phyloP scores from a whole-genome alignment of 1,140 invertebrate genomes.

The Caenorhabditis latens region DNA sequence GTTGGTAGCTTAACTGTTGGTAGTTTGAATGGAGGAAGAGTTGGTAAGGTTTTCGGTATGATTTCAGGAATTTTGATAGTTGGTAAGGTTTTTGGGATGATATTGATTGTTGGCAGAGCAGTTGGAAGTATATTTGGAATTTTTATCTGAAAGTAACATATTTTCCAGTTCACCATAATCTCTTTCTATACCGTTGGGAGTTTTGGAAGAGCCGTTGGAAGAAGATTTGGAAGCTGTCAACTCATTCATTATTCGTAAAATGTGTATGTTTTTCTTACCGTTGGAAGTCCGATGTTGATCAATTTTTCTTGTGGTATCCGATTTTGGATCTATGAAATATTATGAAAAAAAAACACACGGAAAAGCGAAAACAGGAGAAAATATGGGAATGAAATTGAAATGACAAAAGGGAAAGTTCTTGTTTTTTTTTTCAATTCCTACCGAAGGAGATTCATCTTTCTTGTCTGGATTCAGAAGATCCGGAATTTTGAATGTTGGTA shows the following conservation, averaged over 20 bases:
- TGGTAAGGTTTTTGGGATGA: too few species aligned
- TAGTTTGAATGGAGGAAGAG: background rate
- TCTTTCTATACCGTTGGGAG: background rate
- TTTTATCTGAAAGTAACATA: too few species aligned
- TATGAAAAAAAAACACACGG: constrained; percentile 26
- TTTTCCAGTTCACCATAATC: too few species aligned
- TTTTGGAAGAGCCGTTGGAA: constrained; percentile 3
- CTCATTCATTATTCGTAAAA: background rate
- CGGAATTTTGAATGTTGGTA: background rate
- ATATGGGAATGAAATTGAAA: background rate
- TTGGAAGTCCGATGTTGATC: constrained; percentile 13
- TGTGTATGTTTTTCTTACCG: background rate
- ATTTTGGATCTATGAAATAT: constrained; percentile 2
- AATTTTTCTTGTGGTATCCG: constrained; percentile 15
- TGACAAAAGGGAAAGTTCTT: background rate
- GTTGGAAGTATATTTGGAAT: too few species aligned
- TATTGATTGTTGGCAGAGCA: too few species aligned
- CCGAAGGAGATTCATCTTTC: background rate
- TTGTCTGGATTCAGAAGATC: constrained; percentile 20
- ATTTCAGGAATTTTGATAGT: background rate
- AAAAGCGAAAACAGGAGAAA: constrained; percentile 12
- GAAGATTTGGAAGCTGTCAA: background rate
- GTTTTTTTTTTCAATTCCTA: constrained; percentile 30
- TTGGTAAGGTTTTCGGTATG: background rate
- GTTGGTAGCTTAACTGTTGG: background rate